A percentile compares a stretch with the other conserved stretches of the same genome.
These are phyloP conservation scores for Trissolcus japonicus DNA, from an alignment of 2,888 invertebrate genomes.

Conservation along the genomic window DNA sequence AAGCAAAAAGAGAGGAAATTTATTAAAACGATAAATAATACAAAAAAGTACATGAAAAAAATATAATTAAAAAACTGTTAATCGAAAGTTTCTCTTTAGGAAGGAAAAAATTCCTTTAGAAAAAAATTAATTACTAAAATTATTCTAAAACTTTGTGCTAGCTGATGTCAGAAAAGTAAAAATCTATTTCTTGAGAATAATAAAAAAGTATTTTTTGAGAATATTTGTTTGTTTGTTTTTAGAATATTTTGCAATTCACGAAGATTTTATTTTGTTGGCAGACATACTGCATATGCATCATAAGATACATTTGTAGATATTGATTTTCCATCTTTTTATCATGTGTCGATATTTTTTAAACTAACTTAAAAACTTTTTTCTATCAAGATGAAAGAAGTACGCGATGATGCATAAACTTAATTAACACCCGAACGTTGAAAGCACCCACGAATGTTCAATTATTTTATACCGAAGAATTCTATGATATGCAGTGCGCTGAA, in stretches of 20 bases:
- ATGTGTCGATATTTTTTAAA: no score
- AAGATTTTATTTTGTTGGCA: neutral
- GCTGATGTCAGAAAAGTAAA: neutral
- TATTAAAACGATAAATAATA: no score
- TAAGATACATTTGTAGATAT: neutral
- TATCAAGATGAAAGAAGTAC: neutral
- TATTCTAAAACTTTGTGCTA: neutral
- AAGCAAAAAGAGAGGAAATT: no score
- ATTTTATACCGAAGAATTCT: conserved; percentile 1
- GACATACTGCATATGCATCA: neutral
- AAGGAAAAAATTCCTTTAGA: no score
- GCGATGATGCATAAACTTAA: conserved; percentile 12
- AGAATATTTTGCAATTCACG: no score
- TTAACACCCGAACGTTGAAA: conserved; percentile 26
- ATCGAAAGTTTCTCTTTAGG: no score
- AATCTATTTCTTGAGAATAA: neutral
- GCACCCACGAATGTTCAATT: conserved; percentile 19
- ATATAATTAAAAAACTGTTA: no score
- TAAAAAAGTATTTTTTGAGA: no score
- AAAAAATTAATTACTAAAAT: no score
- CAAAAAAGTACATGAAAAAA: no score
- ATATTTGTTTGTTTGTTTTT: no score
- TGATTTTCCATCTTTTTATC: no score
- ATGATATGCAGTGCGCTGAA: conserved; percentile 13
- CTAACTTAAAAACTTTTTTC: neutral